Evolutionary conservation across 2,797 vertebrate species (phyloP), one percentile per base, ranked within the genome.

Genomic region (Scarus forsteni): DNA sequence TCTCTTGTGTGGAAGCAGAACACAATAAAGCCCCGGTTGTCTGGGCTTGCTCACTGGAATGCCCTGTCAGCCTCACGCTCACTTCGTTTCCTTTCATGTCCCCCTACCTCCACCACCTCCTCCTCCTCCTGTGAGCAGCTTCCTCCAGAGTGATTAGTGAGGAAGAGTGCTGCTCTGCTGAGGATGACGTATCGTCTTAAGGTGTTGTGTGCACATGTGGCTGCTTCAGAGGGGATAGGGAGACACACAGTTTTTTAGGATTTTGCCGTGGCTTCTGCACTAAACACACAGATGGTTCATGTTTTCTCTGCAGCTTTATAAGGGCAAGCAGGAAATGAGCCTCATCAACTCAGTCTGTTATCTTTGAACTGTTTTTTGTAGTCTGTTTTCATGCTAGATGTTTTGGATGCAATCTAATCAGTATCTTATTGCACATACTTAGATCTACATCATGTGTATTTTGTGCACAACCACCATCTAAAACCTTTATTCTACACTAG

Each of bases 31-130:
- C 78, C 66, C 7, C 71, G 73, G 88, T 85, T 92, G 92, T 90
- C 90, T 81, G 88, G 92, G 88, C 92, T 89, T 93, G 92, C 83
- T 86, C 81, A 70, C 75, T 70, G 89, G 90, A 94, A 93, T 92
- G 90, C 84, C 86, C 85, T 89, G 83, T 84, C 76, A 79, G 83
- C 73, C 89, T 85, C 66, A 75, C 78, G 66, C 85, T 91, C 81
- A 85, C 84, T 88, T 83, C 34, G 51, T 70, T 83, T 80, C 82
- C 85, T 90, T 90, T 92, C 84, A 90, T 88, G 81, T 84, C 69
- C 77, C 63, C 73, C 2, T 4, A 27, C 27, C 27, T 27, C 27
- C 78, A 59, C 72, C 51, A 58, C 60, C 66, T 48, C 67, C 51
- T 60, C 60, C 66, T 48, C 67, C 85, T 84, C 51, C 73, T 79